These are phyloP conservation scores for Lobophora halterata DNA, from an alignment of 2,888 invertebrate species.

Conservation along the genomic window DNA sequence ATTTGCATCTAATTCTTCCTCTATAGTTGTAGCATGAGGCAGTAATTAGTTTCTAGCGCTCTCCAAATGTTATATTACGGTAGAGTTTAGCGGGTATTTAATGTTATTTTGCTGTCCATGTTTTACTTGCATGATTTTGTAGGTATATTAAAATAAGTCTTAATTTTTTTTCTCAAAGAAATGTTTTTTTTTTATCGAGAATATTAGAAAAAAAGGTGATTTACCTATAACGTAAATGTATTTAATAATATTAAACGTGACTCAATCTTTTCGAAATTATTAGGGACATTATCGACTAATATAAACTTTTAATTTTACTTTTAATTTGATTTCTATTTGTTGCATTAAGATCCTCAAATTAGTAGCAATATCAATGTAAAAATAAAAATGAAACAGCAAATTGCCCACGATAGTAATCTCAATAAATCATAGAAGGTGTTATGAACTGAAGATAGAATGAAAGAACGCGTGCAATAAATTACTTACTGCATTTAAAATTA, in stretches of 20 bases:
- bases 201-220: too few species aligned
- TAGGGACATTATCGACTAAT: too few species aligned
- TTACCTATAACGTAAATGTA: too few species aligned
- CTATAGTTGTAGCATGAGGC: slow-evolving; percentile 3
- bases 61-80: background rate
- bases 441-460: slow-evolving; percentile 27
- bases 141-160: too few species aligned
- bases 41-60: background rate
- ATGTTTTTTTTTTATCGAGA: too few species aligned
- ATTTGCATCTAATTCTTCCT: slow-evolving; percentile 23
- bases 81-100: too few species aligned
- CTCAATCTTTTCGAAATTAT: too few species aligned
- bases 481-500: slow-evolving; percentile 26
- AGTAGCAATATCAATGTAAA: slow-evolving; percentile 59
- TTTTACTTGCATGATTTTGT: too few species aligned
- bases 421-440: slow-evolving; percentile 66
- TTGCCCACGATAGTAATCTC: slow-evolving; percentile 76
- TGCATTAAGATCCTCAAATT: slow-evolving; percentile 21
- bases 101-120: too few species aligned
- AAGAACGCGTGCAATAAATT: slow-evolving; percentile 24
- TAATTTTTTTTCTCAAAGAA: too few species aligned
- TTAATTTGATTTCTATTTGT: background rate
- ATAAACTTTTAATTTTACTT: slow-evolving; percentile 15
- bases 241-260: too few species aligned
- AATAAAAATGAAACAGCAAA: slow-evolving; percentile 45